Evolutionary conservation across 2,113 vertebrate species (phyloP).

Genomic region (Ivindomyrus marchei): DNA sequence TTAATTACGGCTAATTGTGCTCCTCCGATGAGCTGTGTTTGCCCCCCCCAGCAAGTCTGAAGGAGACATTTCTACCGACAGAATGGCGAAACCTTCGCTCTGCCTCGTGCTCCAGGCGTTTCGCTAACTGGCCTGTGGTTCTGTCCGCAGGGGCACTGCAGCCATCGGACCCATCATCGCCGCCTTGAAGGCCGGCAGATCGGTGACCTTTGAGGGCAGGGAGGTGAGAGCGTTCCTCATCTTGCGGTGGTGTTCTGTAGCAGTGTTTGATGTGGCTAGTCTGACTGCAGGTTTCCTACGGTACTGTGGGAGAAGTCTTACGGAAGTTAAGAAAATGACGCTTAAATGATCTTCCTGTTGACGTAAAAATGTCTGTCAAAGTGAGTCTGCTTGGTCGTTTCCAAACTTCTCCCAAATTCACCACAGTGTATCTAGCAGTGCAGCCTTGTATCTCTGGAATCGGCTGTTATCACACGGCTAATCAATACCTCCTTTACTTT

Average conservation of each 20-base stretch:
- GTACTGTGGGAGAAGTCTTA: too few species aligned
- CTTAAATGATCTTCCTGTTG: too few species aligned
- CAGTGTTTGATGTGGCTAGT: background rate
- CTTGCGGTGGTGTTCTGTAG: background rate
- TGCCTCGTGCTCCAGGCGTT: background rate
- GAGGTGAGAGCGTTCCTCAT: constrained; percentile 62
- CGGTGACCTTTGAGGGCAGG: constrained; percentile 69
- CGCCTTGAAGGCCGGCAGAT: constrained; percentile 73
- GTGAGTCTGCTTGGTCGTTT: too few species aligned
- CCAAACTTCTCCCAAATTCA: too few species aligned
- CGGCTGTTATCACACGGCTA: too few species aligned
- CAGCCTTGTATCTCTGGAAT: too few species aligned
- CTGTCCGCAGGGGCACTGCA: constrained; percentile 70
- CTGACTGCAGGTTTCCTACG: background rate
- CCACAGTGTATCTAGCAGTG: too few species aligned
- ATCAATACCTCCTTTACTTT: too few species aligned
- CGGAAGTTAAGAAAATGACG: too few species aligned
- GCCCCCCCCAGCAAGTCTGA: background rate
- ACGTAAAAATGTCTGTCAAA: too few species aligned
- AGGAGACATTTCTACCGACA: background rate
- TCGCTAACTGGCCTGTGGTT: background rate
- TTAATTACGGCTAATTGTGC: background rate
- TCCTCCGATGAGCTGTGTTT: background rate
- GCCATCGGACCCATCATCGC: constrained; percentile 81
- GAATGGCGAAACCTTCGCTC: background rate